Conservation (phyloP, 2,797 vertebrate genomes). For the Falco rusticolus region DNA sequence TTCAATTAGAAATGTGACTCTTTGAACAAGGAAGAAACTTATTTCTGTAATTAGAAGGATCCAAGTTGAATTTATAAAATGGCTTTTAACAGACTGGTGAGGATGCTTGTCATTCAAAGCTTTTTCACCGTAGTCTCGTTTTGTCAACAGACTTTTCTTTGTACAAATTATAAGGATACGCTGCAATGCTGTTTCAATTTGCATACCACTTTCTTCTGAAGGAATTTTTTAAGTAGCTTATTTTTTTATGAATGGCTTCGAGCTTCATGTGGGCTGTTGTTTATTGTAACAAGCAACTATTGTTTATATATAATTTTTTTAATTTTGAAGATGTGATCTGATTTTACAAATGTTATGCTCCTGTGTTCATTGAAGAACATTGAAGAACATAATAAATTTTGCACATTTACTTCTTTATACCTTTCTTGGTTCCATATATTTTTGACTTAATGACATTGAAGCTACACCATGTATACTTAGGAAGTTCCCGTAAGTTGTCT, state of each 20-base stretch:
- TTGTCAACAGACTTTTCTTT: not conserved
- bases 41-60: not conserved
- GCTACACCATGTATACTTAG: not conserved
- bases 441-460: not conserved
- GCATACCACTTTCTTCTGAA: not conserved
- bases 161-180: not conserved
- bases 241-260: not conserved
- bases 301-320: not conserved
- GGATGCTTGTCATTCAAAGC: not conserved
- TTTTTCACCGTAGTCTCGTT: not conserved
- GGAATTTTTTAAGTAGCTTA: not conserved
- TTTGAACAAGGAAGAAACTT: not conserved
- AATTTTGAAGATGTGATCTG: not conserved
- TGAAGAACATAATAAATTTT: slow-evolving; percentile 47
- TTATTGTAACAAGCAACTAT: not conserved
- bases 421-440: not conserved
- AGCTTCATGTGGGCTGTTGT: not conserved
- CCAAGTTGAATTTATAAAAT: not conserved
- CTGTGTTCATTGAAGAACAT: not conserved
- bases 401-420: not conserved
- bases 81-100: not conserved
- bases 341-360: not conserved
- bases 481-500: not conserved
- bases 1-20: not conserved
- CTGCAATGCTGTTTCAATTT: not conserved